Evolutionary conservation across 2,888 invertebrate genomes (phyloP).

Genomic region (Limenitis camilla): DNA sequence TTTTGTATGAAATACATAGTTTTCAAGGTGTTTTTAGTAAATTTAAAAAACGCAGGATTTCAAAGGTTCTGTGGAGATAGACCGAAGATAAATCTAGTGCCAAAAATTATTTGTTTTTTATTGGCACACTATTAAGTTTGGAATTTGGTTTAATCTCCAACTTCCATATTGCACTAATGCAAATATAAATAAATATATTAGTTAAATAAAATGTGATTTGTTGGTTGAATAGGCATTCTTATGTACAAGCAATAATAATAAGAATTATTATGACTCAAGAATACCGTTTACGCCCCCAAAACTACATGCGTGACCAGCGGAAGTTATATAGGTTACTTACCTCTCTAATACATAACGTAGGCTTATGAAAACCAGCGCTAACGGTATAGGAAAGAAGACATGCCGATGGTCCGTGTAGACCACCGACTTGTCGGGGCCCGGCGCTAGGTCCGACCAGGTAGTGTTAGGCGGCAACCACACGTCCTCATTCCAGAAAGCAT

Average conservation of each 20-base stretch:
- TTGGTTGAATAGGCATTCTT: background rate
- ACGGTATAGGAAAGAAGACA: slow-evolving; percentile 86
- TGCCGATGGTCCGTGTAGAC: slow-evolving; percentile 87
- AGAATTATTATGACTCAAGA: slow-evolving; percentile 14
- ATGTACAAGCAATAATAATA: background rate
- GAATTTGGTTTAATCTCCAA: too few species aligned
- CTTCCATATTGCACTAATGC: background rate
- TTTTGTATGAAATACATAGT: too few species aligned
- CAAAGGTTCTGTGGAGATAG: too few species aligned
- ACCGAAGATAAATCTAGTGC: too few species aligned
- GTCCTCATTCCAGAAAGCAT: slow-evolving; percentile 85
- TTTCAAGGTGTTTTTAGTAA: too few species aligned
- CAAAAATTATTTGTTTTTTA: too few species aligned
- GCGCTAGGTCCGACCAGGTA: slow-evolving; percentile 90
- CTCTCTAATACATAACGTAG: slow-evolving; percentile 88
- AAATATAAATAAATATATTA: background rate
- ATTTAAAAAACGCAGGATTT: too few species aligned
- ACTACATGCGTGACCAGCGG: slow-evolving; percentile 12
- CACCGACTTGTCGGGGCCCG: slow-evolving; percentile 80
- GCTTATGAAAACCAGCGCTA: slow-evolving; percentile 85
- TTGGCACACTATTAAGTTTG: too few species aligned
- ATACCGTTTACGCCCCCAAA: slow-evolving; percentile 25
- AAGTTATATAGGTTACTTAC: slow-evolving; percentile 69
- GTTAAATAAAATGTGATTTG: background rate
- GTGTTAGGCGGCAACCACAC: slow-evolving; percentile 95